Evolutionary conservation across 2,797 vertebrate genomes (phyloP), one percentile per base, ranked within the genome.

Genomic region (Typhlichthys eigenmanni): DNA sequence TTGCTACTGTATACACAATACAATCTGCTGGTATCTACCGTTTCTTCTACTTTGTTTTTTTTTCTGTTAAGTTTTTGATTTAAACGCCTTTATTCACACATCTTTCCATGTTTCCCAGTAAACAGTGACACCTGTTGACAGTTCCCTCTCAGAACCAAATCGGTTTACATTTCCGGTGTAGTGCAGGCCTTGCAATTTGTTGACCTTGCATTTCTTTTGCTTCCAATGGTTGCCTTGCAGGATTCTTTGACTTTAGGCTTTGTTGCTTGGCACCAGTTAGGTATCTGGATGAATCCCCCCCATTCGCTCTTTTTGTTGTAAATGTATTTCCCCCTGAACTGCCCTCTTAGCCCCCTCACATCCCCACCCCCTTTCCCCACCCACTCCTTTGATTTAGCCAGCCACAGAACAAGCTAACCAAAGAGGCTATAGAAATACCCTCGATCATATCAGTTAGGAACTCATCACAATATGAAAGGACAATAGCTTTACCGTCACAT

Each of bases 381-480:
- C 56, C 47, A 65, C 43, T 46, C 67, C 61, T 81, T 82, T 81
- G 66, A 82, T 75, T 77, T 73, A 47, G 47, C 71, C 55, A 58
- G 58, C 75, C 69, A 50, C 55, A 66, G 61, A 64, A 66, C 68
- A 64, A 63, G 57, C 62, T 64, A 68, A 46, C 62, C 64, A 58
- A 67, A 74, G 72, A 71, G 78, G 73, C 80, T 71, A 74, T 79
- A 76, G 66, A 82, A 80, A 74, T 34, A 71, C 62, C 67, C 77
- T 70, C 65, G 50, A 64, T 68, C 64, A 74, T 55, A 72, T 70
- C 71, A 68, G 70, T 66, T 67, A 57, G 60, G 70, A 19, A 61
- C 67, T 71, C 75, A 82, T 85, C 71, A 67, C 68, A 84, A 85
- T 85, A 78, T 58, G 78, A 85, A 87, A 84, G 71, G 77, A 82